Evolutionary conservation across 2,113 vertebrate genomes (phyloP), one percentile per base, ranked within the genome.

Genomic region (Gasterosteus aculeatus): DNA sequence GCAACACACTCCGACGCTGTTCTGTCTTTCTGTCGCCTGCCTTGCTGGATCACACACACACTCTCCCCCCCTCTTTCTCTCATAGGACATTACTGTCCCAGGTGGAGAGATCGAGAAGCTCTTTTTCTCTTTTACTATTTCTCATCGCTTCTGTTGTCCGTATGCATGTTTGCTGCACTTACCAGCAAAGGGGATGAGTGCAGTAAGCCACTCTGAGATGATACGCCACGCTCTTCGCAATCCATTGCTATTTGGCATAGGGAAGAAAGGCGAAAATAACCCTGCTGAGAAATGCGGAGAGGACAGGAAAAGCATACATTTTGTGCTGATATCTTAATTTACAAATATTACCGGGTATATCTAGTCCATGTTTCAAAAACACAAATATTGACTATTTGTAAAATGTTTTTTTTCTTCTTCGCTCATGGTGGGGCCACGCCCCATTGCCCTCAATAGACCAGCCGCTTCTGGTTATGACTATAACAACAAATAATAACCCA

Each of bases 81-180:
- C 33, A 15, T 6, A 12, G 31, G 56, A 61, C 62, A 33, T 62
- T 39, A 74, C 57, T 42, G 42, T 78, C 69, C 62, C 77, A 84
- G 72, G 63, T 72, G 42, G 33, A 47, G 64, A 61, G 64, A 74
- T 33, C 51, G 70, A 81, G 78, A 75, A 69, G 39, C 65, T 39
- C 19, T 65, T 29, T 57, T 16, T 62, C 16, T 46, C 39, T 38
- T 49, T 35, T 41, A 31, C 59, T 14, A 66, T 38, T 63, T 41
- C 26, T 64, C 64, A 19, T 75, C 16, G 26, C 39, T n/a, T 7
- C 26, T 33, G 5, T 15, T 42, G 46, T 61, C 44, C 54, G 51
- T 63, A 62, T 69, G 57, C 42, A 75, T 2, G 0, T 19, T 44
- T 46, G 41, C 33, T 22, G 3, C 41, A 51, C 69, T 80, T 68